Base-by-base conservation (phyloP, 1,140 invertebrate genomes). In the Drosophila yakuba region DNA sequence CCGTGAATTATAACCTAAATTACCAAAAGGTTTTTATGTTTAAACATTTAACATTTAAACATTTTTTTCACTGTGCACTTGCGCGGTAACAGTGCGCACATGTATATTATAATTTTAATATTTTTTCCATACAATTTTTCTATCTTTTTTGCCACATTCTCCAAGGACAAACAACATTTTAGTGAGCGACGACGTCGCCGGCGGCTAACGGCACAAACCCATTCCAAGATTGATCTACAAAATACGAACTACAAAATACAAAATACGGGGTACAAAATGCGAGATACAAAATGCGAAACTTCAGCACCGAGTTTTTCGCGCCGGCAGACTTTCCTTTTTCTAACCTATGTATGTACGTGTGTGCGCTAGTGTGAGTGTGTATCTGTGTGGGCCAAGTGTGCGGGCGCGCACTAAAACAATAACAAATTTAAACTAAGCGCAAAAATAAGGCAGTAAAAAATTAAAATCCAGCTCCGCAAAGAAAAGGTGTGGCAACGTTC, bases 131-230 rank as follows among this genome's bases (percentile, higher is more conserved):
- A 47, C 17, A 32, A 47, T 32, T 80, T 69, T 66, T 63, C 47
- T 72, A 41, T 61, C 43, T 76, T 80, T 79, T 89, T 75, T 76
- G 73, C 73, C 73, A 88, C 84, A 89, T 80, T 89, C 84, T 80
- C 77, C 84, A 88, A 88, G 84, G 84, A 88, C 84, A 88, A 89
- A 88, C 84, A 73, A 89, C 84, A 88, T 88, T 88, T 89, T 78
- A 88, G 84, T 89, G 74, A 81, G 78, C 80, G 62, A 60, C 58
- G 68, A 35, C 56, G 67, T 55, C 56, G 79, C 68, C 78, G 82
- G 32, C 68, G 82, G 81, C 82, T 78, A 83, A 80, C 79, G 68
- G 84, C 75, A 79, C 63, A 75, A 44, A 82, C 63, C 67, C 74
- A 76, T 73, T 66, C 60, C 74, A 71, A 89, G 84, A 89, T 88